Conservation (phyloP, 2,888 invertebrate species). For the Protophormia terraenovae region DNA sequence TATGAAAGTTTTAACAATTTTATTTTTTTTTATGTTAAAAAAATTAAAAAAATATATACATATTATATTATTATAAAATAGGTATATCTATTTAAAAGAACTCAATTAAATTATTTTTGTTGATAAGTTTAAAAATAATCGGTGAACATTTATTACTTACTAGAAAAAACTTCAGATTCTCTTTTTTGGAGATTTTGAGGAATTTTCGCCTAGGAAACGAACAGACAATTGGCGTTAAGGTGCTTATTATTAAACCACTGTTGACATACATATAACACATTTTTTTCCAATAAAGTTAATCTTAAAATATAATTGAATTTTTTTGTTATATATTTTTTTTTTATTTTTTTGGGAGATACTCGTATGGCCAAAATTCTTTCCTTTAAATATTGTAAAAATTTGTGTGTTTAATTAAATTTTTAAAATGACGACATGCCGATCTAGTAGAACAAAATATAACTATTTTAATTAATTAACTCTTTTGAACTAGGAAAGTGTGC, state of each 20-base stretch:
- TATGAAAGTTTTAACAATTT: too few relatives aligned
- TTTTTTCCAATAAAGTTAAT: neutral
- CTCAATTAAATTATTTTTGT: too few relatives aligned
- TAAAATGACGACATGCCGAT: constrained; percentile 50
- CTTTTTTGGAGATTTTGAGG: constrained; percentile 43
- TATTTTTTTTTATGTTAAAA: too few relatives aligned
- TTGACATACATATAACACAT: neutral
- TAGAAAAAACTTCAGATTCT: constrained; percentile 45
- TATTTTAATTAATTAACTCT: neutral
- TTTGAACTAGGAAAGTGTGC: constrained; percentile 40
- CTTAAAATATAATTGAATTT: too few relatives aligned
- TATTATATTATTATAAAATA: too few relatives aligned
- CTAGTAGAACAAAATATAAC: neutral
- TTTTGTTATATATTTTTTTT: too few relatives aligned
- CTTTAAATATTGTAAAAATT: constrained; percentile 31
- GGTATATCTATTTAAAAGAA: too few relatives aligned
- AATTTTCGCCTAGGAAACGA: constrained; percentile 26
- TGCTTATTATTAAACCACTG: neutral
- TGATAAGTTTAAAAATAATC: too few relatives aligned
- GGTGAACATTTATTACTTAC: too few relatives aligned
- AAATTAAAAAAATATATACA: too few relatives aligned
- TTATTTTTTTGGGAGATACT: constrained; percentile 10
- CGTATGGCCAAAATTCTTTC: constrained; percentile 15
- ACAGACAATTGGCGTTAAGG: constrained; percentile 47
- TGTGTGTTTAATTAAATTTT: constrained; percentile 22